These are phyloP conservation scores for Eulimnadia texana DNA, from an alignment of 1,140 invertebrate genomes.

Conservation along the genomic window DNA sequence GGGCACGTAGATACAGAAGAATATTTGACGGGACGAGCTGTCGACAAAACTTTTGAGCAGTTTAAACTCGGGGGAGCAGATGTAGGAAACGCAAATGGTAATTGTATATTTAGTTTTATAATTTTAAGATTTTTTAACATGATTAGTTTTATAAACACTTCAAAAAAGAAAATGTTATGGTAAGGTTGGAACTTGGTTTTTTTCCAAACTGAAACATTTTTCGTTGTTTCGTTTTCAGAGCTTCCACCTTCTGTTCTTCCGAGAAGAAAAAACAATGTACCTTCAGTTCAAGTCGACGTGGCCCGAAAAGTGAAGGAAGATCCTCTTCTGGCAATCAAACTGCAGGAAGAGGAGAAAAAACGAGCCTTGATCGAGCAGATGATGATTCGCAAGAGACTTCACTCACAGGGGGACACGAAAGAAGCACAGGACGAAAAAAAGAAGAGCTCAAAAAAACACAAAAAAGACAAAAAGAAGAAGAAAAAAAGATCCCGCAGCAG, in stretches of 20 bases:
- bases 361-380: slow-evolving; percentile 1
- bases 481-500: slow-evolving; percentile 3
- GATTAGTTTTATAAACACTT: too few species aligned
- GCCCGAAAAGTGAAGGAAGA: slow-evolving; percentile 6
- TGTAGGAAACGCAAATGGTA: too few species aligned
- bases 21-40: slow-evolving; percentile 9
- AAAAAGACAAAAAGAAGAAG: slow-evolving; percentile 9
- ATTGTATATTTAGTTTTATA: too few species aligned
- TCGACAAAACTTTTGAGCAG: slow-evolving; percentile 11
- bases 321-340: slow-evolving; percentile 9
- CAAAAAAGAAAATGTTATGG: too few species aligned
- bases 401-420: neutral
- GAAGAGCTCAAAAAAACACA: neutral
- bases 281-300: slow-evolving; percentile 11
- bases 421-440: neutral
- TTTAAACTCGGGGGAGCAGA: slow-evolving; percentile 12
- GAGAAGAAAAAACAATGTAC: slow-evolving; percentile 2
- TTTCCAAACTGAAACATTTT: neutral
- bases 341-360: slow-evolving; percentile 13
- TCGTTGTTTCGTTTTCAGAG: neutral
- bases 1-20: slow-evolving; percentile 13
- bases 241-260: slow-evolving; percentile 11
- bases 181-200: too few species aligned
- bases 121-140: too few species aligned
- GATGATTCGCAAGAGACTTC: slow-evolving; percentile 4